A percentile compares a stretch with the other conserved stretches of the same genome.
Conservation (phyloP, 2,113 vertebrate genomes). For the Prionailurus bengalensis region DNA sequence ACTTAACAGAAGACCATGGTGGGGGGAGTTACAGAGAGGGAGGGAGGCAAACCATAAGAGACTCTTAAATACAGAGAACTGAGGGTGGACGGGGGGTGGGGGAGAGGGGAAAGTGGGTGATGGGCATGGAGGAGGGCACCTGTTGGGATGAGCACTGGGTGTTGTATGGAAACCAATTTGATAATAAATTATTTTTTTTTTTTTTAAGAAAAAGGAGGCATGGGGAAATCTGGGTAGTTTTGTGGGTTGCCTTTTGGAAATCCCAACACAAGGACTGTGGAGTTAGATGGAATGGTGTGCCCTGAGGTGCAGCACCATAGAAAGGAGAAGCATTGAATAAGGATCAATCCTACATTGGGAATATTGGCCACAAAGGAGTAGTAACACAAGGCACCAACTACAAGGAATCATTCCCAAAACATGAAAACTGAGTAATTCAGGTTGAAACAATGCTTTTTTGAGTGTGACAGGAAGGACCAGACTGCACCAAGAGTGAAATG, state of each 20-base stretch:
- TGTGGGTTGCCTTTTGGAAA: neutral
- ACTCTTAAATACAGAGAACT: no score
- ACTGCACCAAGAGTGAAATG: neutral
- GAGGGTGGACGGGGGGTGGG: no score
- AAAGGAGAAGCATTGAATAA: slow-evolving; percentile 41
- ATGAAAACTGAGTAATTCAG: neutral
- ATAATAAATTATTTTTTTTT: no score
- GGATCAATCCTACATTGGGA: neutral
- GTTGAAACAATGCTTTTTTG: neutral
- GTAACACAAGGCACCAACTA: neutral
- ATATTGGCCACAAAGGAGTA: neutral
- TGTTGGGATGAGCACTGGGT: no score
- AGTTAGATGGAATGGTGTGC: neutral
- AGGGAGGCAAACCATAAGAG: no score
- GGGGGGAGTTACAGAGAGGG: no score
- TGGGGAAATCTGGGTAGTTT: neutral
- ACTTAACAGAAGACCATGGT: no score
- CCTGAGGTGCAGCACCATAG: neutral
- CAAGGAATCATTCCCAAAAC: neutral
- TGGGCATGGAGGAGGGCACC: no score
- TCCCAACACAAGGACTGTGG: neutral
- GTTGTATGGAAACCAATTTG: no score
- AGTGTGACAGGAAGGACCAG: neutral
- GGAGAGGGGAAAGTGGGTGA: no score
- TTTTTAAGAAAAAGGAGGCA: neutral